Evolutionary conservation across 2,888 invertebrate species (phyloP).

Genomic region (Argyresthia albistria): DNA sequence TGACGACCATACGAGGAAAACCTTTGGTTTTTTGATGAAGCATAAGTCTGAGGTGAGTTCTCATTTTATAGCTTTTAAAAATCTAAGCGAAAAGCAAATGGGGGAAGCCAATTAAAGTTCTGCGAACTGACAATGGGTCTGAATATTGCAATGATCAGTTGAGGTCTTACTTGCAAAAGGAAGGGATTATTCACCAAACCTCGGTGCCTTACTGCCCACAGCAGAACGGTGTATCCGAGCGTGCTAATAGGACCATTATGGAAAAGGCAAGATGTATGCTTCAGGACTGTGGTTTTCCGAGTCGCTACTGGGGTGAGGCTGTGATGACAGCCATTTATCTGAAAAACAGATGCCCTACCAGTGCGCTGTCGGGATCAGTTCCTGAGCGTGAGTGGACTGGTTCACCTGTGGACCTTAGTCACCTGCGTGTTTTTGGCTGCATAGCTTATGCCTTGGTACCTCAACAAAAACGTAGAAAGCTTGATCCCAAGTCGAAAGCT

Average conservation of each 20-base stretch:
- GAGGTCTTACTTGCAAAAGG: background rate
- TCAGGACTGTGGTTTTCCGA: background rate
- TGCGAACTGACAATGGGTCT: conserved; percentile 12
- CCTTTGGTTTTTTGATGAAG: conserved; percentile 6
- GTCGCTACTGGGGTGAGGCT: conserved; percentile 7
- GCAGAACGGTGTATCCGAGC: conserved; percentile 5
- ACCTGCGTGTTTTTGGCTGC: conserved; percentile 7
- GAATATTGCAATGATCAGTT: conserved; percentile 11
- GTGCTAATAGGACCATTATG: conserved; percentile 4
- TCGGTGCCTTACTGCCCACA: conserved; percentile 5
- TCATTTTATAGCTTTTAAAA: conserved; percentile 6
- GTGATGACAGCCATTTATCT: conserved; percentile 6
- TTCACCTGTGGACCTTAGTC: background rate
- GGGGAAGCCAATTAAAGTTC: conserved; percentile 6
- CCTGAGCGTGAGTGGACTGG: conserved; percentile 7
- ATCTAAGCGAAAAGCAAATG: conserved; percentile 12
- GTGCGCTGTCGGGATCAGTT: background rate
- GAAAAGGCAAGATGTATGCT: conserved; percentile 7
- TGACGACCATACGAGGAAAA: conserved; percentile 7
- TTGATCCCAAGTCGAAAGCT: conserved; percentile 1
- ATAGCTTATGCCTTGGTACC: conserved; percentile 1
- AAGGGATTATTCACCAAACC: conserved; percentile 16
- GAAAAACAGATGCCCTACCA: conserved; percentile 4
- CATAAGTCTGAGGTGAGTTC: conserved; percentile 3
- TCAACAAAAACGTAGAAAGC: conserved; percentile 1